Base-by-base conservation (phyloP, 2,888 invertebrate genomes). In the Ptilodon capucinus region DNA sequence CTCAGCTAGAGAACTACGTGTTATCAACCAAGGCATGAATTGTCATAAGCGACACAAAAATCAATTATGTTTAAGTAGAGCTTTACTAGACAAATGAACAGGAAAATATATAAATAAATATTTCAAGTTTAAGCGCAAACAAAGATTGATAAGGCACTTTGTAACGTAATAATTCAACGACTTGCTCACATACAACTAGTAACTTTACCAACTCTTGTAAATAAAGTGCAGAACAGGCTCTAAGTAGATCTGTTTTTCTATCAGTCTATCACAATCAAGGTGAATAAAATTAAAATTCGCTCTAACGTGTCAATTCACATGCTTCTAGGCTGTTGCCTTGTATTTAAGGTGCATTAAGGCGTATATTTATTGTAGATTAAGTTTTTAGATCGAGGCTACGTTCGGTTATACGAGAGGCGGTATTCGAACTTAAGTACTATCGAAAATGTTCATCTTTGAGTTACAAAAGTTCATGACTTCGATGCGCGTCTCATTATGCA, bases 361-460 rank as follows among this genome's bases (percentile, higher is more conserved):
- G 8, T 35, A 16, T 25, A 28, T 28, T 28, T 28, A 35, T 35
- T 17, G 13, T n/a, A 14, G 16, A 2, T 16, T 8, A 6, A 14
- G 32, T 17, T 40, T 39, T 17, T 30, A 25, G 18, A 17, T 28
- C 41, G 41, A 41, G 25, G 41, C n/a, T 30, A 41, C 11, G 17
- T 35, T 35, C 32, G 25, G 23, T 13, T 14, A 38, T 14, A 6
- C 17, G n/a, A 5, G 16, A 17, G 28, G 4, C 13, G 32, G 36
- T 11, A 44, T 38, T 25, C 14, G 6, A 17, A 17, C 25, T 16
- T 44, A 13, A 8, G 34, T 13, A 9, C 41, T 44, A 48, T 48
- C 48, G 18, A 30, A 23, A 44, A 44, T 44, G 48, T 41, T 39
- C 21, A 48, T 44, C 48, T 40, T 19, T 19, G 21, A 9, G 30